Conservation (phyloP, 2,888 invertebrate genomes). For the Andrena chrysosceles region DNA sequence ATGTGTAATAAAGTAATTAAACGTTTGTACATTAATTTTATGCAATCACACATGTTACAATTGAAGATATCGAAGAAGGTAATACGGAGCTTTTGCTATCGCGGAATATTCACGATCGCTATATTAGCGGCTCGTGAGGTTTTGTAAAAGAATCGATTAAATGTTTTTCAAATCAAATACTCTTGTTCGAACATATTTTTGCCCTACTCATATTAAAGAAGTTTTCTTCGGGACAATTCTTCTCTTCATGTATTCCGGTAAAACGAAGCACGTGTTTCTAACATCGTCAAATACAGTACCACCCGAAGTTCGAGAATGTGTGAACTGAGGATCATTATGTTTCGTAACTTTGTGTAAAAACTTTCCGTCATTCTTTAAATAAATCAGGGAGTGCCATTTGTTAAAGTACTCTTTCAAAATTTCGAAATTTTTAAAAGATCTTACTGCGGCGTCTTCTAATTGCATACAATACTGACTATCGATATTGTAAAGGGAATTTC, state of each 20-base stretch:
- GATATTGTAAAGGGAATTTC: slow-evolving; percentile 46
- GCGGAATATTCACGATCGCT: slow-evolving; percentile 7
- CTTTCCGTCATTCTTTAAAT: slow-evolving; percentile 16
- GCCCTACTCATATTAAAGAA: slow-evolving; percentile 27
- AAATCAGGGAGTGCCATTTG: slow-evolving; percentile 58
- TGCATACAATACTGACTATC: slow-evolving; percentile 53
- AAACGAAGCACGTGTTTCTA: slow-evolving; percentile 20
- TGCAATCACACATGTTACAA: not conserved
- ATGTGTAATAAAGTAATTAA: not conserved
- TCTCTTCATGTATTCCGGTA: slow-evolving; percentile 53
- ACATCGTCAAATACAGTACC: not conserved
- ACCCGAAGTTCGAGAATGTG: not conserved
- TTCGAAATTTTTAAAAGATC: slow-evolving; percentile 59
- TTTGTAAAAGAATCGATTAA: slow-evolving; percentile 7
- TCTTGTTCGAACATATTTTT: not conserved
- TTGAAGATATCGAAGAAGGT: not conserved
- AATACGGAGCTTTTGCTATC: not conserved
- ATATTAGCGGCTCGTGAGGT: slow-evolving; percentile 18
- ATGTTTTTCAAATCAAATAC: not conserved
- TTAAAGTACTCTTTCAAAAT: slow-evolving; percentile 65
- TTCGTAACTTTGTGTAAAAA: not conserved
- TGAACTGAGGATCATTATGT: not conserved
- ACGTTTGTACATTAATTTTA: slow-evolving; percentile 5
- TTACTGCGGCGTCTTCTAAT: slow-evolving; percentile 48
- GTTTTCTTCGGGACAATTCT: slow-evolving; percentile 10